phyloP scores from a whole-genome alignment of 92 coral and sea anemone genomes.

The Diadumene lineata region DNA sequence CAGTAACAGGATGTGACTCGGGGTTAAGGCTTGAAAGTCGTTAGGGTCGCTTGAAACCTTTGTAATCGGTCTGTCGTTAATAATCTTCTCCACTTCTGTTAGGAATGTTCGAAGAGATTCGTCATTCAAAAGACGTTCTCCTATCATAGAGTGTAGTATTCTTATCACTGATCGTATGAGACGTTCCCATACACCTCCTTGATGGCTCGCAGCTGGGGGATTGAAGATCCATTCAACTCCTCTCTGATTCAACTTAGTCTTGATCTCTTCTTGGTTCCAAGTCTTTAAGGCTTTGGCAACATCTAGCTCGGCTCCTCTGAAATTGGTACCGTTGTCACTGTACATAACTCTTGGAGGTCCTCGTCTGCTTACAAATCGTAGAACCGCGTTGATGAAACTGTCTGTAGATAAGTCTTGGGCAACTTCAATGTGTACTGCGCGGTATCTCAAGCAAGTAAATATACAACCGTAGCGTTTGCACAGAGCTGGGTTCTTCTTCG shows the following conservation, averaged over 20 bases:
- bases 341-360: constrained; percentile 53
- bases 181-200: constrained; percentile 56
- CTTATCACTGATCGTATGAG: constrained; percentile 44
- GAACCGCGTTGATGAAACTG: constrained; percentile 48
- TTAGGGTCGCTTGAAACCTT: constrained; percentile 51
- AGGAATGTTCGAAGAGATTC: constrained; percentile 36
- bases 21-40: constrained; percentile 64
- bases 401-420: constrained; percentile 52
- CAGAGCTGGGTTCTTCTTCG: constrained; percentile 35
- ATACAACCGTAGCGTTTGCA: constrained; percentile 58
- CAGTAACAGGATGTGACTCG: constrained; percentile 36
- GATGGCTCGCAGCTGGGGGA: constrained; percentile 52
- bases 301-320: constrained; percentile 57
- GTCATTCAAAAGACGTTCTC: constrained; percentile 49
- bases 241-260: constrained; percentile 23
- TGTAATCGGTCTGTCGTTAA: constrained; percentile 60
- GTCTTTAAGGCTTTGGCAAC: constrained; percentile 25
- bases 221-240: constrained; percentile 49
- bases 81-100: constrained; percentile 47
- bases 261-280: constrained; percentile 46
- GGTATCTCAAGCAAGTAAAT: constrained; percentile 58
- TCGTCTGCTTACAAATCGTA: constrained; percentile 51
- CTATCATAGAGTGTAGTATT: constrained; percentile 51
- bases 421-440: constrained; percentile 59
- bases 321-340: constrained; percentile 68